Percentiles rank a stretch among this genome's conserved stretches.
phyloP scores from a whole-genome alignment of 2,113 vertebrate species.

The Toxotes chatareus region DNA sequence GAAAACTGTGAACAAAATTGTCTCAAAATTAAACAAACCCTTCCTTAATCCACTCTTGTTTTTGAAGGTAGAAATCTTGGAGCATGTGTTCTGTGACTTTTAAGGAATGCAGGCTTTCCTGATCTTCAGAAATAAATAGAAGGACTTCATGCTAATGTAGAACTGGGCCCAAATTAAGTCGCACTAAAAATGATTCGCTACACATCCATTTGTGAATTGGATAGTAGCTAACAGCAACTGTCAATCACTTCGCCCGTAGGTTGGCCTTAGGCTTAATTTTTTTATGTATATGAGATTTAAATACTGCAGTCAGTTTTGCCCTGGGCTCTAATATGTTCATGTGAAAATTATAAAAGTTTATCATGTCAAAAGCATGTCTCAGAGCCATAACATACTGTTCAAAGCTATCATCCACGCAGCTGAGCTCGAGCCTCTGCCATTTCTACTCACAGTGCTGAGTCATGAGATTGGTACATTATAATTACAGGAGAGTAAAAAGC shows the following conservation, averaged over 20 bases:
- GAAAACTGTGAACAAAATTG: not conserved
- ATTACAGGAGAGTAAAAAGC: conserved; percentile 62
- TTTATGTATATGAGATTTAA: not conserved
- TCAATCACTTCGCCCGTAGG: conserved; percentile 5
- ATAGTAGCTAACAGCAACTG: conserved; percentile 22
- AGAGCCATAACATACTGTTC: conserved; percentile 43
- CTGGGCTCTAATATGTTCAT: conserved; percentile 26
- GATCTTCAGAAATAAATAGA: no score
- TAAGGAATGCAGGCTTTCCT: no score
- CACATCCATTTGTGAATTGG: not conserved
- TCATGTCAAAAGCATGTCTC: conserved; percentile 54
- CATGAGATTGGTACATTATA: conserved; percentile 54
- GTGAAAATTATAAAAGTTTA: conserved; percentile 30
- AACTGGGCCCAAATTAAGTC: not conserved
- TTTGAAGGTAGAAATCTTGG: no score
- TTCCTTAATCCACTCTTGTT: no score
- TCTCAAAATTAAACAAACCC: not conserved
- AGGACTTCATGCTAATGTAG: not conserved
- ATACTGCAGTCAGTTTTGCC: conserved; percentile 4
- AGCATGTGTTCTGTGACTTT: no score
- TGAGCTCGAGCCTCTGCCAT: conserved; percentile 42
- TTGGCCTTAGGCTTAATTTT: conserved; percentile 26
- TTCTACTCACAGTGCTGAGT: conserved; percentile 29
- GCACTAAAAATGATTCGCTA: not conserved
- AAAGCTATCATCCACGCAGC: conserved; percentile 52